phyloP scores from a whole-genome alignment of 2,797 vertebrate genomes.

The Chelidonichthys spinosus region DNA sequence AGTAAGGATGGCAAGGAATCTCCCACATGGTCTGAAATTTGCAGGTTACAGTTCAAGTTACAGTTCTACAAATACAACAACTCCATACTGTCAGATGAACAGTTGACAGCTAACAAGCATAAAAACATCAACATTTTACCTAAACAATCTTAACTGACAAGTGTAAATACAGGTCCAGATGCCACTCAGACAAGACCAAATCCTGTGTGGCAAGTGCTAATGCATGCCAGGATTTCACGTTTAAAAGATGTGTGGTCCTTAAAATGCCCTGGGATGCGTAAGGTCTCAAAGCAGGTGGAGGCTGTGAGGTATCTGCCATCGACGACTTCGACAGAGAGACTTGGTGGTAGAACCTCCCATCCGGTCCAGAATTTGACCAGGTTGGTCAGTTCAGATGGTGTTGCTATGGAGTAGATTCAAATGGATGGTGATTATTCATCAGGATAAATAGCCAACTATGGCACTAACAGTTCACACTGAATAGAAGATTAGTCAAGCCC shows the following conservation, averaged over 20 bases:
- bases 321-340: constrained; percentile 1
- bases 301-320: constrained; percentile 9
- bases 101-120: no score
- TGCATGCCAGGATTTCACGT: constrained; percentile 3
- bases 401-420: constrained; percentile 1
- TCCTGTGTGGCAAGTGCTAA: constrained; percentile 13
- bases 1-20: no score
- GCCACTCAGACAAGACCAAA: constrained; percentile 18
- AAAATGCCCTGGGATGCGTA: constrained; percentile 15
- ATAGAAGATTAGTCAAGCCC: not conserved
- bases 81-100: no score
- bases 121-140: not conserved
- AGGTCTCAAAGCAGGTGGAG: constrained; percentile 24
- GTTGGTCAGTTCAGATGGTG: constrained; percentile 15
- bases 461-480: not conserved
- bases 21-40: no score
- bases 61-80: no score
- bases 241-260: constrained; percentile 14
- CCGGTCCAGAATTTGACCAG: constrained; percentile 26
- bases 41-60: no score
- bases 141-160: not conserved
- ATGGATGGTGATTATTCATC: not conserved
- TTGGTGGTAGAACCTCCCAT: constrained; percentile 6
- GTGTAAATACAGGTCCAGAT: not conserved
- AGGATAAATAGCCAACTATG: not conserved